These are phyloP conservation scores for Trichonephila clavata DNA, from an alignment of 1,140 invertebrate genomes.

Conservation along the genomic window DNA sequence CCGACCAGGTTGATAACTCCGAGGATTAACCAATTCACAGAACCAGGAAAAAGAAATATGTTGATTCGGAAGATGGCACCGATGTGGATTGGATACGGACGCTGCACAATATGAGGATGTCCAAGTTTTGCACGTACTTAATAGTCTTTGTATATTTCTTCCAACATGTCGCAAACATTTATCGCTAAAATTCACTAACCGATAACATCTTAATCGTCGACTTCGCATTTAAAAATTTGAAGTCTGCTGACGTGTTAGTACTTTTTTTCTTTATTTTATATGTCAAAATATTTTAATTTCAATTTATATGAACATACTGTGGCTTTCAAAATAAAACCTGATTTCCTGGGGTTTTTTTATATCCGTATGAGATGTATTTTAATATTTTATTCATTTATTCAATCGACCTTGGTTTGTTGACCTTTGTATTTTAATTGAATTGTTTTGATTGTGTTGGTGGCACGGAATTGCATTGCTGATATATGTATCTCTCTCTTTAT, in stretches of 20 bases:
- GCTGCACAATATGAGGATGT: constrained; percentile 67
- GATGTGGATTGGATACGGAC: constrained; percentile 33
- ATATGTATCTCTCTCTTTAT: no score
- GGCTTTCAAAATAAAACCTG: background rate
- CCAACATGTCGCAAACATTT: constrained; percentile 45
- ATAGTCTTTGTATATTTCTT: constrained; percentile 23
- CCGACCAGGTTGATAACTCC: constrained; percentile 39
- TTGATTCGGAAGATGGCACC: constrained; percentile 36
- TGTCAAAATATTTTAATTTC: background rate
- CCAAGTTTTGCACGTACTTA: constrained; percentile 52
- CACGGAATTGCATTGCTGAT: no score
- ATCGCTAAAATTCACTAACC: constrained; percentile 43
- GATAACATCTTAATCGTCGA: constrained; percentile 40
- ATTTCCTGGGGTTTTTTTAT: background rate
- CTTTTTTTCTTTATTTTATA: background rate
- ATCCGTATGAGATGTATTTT: background rate
- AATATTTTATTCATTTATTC: background rate
- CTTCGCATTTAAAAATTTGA: background rate
- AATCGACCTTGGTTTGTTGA: background rate
- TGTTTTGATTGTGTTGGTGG: no score
- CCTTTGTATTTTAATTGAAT: no score
- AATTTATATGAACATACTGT: background rate
- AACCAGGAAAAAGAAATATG: constrained; percentile 46
- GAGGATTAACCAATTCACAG: constrained; percentile 42
- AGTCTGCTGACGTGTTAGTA: background rate